Conservation (phyloP, 2,888 invertebrate species). For the Mamestra brassicae region DNA sequence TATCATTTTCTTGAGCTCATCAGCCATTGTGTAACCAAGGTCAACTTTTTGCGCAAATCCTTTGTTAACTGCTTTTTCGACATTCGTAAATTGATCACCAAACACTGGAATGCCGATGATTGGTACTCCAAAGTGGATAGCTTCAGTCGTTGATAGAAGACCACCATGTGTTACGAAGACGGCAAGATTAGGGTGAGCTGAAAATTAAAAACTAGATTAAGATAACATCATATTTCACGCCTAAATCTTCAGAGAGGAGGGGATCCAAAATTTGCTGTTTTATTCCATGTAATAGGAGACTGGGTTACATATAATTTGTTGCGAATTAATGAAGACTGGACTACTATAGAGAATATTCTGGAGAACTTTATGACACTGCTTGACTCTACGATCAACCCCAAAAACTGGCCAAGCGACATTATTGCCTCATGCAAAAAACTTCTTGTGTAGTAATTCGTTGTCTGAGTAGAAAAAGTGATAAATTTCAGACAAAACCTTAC, state of each 20-base stretch:
- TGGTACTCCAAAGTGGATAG: constrained; percentile 75
- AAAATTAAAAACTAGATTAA: constrained; percentile 1
- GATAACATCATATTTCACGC: background rate
- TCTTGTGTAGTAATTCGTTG: too few species aligned
- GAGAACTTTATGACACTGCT: background rate
- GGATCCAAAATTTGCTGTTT: too few species aligned
- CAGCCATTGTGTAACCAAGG: constrained; percentile 65
- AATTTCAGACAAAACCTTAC: constrained; percentile 27
- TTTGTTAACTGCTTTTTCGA: constrained; percentile 66
- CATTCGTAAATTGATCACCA: constrained; percentile 74
- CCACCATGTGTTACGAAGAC: constrained; percentile 78
- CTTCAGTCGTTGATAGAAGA: constrained; percentile 74
- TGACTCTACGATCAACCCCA: background rate
- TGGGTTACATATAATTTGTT: background rate
- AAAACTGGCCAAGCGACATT: background rate
- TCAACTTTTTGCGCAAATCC: constrained; percentile 72
- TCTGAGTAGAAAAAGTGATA: too few species aligned
- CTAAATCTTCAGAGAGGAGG: too few species aligned
- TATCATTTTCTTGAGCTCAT: constrained; percentile 67
- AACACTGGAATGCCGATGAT: constrained; percentile 76
- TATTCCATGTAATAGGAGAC: too few species aligned
- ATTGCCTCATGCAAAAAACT: too few species aligned
- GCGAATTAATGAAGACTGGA: background rate
- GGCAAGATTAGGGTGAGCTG: constrained; percentile 74
- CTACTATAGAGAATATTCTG: background rate